Evolutionary conservation across 2,888 invertebrate species (phyloP), one percentile per base, ranked within the genome.

Genomic region (Ectropis crepuscularia): DNA sequence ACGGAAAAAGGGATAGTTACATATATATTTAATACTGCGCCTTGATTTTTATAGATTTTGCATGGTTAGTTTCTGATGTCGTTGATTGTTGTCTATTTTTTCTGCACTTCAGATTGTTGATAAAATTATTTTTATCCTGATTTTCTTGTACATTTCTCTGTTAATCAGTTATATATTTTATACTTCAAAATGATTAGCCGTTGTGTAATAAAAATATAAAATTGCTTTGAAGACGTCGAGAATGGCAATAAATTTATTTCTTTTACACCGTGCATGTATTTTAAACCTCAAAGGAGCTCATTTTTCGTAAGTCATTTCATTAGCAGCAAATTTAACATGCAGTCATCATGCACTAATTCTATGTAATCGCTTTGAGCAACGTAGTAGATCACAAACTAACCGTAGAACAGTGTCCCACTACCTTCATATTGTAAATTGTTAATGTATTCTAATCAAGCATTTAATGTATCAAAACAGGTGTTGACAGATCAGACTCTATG

Each of bases 341-440:
- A 86, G 55, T 82, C 79, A 69, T 77, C 85, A 82, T 84, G 85
- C 85, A 89, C 89, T 90, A 90, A 91, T 87, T 85, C 74, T 84
- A 80, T 88, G 88, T 90, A 78, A 79, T 76, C 61, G 85, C 86
- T 83, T 86, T 65, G 72, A 71, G 70, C 73, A 71, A 77, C 73
- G 65, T 74, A 75, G 70, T 69, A 73, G 76, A 75, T 76, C 77
- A 77, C 77, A 68, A 69, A 85, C 86, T 86, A 86, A 87, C 85
- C 65, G 65, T 69, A 64, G 69, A 57, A 65, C 53, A 7, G 50
- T 62, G 47, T 59, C 12, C 39, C 36, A 61, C 61, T 68, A 61
- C 55, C 63, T 46, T 59, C 69, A 58, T 61, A 69, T 71, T 83
- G 74, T 80, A 80, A 70, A 81, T 77, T 81, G 73, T 81, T 74